phyloP scores from a whole-genome alignment of 2,888 invertebrate species.

The Lysandra bellargus region DNA sequence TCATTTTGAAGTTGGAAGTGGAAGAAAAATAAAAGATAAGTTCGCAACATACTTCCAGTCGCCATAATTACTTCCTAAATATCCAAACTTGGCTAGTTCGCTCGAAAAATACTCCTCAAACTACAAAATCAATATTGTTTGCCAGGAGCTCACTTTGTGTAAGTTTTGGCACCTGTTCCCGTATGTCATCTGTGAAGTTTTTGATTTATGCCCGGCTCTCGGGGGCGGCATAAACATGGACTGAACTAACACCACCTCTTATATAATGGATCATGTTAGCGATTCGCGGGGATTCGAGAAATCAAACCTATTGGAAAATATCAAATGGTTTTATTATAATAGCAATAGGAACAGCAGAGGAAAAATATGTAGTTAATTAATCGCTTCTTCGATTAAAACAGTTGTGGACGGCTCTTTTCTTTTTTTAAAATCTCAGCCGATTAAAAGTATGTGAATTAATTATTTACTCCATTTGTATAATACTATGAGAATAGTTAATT shows the following conservation, averaged over 20 bases:
- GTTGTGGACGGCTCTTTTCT: too few species aligned
- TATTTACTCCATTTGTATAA: too few species aligned
- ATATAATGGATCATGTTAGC: conserved; percentile 37
- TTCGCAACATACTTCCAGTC: background rate
- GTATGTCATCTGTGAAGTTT: conserved; percentile 60
- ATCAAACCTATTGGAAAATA: background rate
- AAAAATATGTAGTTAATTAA: too few species aligned
- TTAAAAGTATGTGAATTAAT: too few species aligned
- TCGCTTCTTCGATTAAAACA: too few species aligned
- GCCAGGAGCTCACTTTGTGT: conserved; percentile 29
- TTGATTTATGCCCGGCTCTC: conserved; percentile 55
- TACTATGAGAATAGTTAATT: too few species aligned
- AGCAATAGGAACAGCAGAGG: too few species aligned
- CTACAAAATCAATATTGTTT: conserved; percentile 14
- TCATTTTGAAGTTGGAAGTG: background rate
- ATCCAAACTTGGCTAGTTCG: background rate
- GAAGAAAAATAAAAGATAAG: background rate
- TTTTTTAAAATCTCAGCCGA: too few species aligned
- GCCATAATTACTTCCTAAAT: background rate
- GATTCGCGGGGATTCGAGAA: background rate
- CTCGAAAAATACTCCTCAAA: conserved; percentile 9
- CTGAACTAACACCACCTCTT: conserved; percentile 37
- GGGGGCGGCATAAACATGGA: conserved; percentile 36
- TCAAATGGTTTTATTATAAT: background rate
- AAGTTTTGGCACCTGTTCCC: conserved; percentile 49